Evolutionary conservation across 2,888 invertebrate species (phyloP), one percentile per base, ranked within the genome.

Genomic region (Embidobia sp.): DNA sequence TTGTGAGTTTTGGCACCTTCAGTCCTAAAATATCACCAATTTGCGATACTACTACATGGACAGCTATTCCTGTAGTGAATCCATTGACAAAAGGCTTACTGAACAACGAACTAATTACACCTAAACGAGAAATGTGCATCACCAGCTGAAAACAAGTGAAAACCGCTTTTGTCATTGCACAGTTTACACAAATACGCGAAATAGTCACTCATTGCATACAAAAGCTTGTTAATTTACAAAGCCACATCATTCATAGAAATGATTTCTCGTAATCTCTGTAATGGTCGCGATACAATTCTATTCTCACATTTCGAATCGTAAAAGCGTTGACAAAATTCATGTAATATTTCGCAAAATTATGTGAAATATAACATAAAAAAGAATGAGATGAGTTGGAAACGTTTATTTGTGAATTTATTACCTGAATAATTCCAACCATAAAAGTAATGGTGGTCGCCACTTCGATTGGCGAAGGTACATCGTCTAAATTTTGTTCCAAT

Each of bases 31-130:
- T 81, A 82, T 89, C 88, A 87, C 93, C 94, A 4, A 94, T 87
- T 89, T 97, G 97, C 0, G 96, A 95, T 0, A 94, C 92, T 19
- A 96, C 91, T 22, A 97, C 97, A 87, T 97, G 95, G 82, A 96
- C 92, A 0, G 97, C 95, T 10, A 96, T 95, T 0, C 95, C 97
- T 1, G 96, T 96, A 0, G 97, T 97, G 90, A 97, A 96, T 2
- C 96, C 97, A 75, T 95, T 95, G 4, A 97, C 95, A 82, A 97
- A 91, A 1, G 95, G 94, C 85, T 95, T 95, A 0, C 96, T 95
- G 11, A 97, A 91, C 19, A 96, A 90, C 0, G 94, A 93, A 7
- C 95, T 93, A 7, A 96, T 91, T 0, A 94, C 92, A 2, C 96
- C 96, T 70, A 96, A 91, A 19, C 94, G 92, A 55, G 95, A 91